Evolutionary conservation across 1,140 invertebrate genomes (phyloP).

Genomic region (Drosophila ercepeae): DNA sequence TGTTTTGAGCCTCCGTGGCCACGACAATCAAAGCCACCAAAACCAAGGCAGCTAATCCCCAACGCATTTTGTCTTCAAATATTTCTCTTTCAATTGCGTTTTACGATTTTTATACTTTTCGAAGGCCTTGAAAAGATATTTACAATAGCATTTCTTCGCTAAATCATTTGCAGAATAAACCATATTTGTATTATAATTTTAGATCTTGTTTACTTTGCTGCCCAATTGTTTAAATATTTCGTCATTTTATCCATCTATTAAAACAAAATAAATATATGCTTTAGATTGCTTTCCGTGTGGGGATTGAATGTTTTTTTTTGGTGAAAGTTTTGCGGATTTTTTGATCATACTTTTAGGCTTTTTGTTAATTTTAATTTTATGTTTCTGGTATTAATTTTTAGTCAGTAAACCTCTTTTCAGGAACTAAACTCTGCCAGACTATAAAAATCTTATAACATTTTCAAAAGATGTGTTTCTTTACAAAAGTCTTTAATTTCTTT

Average conservation of each 20-base stretch:
- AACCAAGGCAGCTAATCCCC: conserved; percentile 18
- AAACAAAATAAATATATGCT: neutral
- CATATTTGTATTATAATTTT: conserved; percentile 9
- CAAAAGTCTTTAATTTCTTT: too few relatives aligned
- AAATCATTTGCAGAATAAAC: conserved; percentile 4
- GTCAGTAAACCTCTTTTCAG: too few relatives aligned
- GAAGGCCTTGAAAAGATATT: conserved; percentile 28
- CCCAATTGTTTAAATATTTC: conserved; percentile 37
- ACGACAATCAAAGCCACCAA: conserved; percentile 31
- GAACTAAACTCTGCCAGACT: too few relatives aligned
- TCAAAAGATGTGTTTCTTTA: too few relatives aligned
- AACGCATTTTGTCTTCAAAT: conserved; percentile 30
- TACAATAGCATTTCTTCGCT: conserved; percentile 17
- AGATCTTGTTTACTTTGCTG: neutral
- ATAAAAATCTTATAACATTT: too few relatives aligned
- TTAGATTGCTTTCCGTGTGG: conserved; percentile 7
- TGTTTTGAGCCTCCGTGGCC: conserved; percentile 35
- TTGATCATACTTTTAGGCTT: conserved; percentile 12
- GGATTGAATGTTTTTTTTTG: neutral
- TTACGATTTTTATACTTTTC: conserved; percentile 28
- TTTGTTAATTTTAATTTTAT: neutral
- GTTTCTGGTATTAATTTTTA: too few relatives aligned
- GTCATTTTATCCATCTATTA: conserved; percentile 5
- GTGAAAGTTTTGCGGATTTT: neutral
- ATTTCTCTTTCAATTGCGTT: neutral